A percentile compares a stretch with the other conserved stretches of the same genome.
phyloP scores from a whole-genome alignment of 2,797 vertebrate genomes.

The Bradypodion ventrale region DNA sequence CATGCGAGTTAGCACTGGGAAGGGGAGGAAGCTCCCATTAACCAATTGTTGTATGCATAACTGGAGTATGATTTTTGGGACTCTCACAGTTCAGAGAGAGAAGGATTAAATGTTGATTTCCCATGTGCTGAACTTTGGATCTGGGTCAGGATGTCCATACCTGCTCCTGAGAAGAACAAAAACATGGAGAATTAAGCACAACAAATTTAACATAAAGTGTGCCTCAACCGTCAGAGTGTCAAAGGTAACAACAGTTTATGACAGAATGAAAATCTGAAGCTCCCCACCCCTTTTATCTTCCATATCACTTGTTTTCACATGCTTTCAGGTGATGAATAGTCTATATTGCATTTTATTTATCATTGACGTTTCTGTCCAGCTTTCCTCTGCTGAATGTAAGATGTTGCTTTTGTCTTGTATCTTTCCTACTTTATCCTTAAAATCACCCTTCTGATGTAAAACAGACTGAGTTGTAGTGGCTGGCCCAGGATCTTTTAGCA shows the following conservation, averaged over 20 bases:
- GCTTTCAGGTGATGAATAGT: neutral
- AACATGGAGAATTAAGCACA: neutral
- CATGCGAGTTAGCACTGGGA: neutral
- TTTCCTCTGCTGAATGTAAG: neutral
- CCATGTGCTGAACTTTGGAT: neutral
- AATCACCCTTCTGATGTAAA: neutral
- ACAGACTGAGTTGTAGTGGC: too few species aligned
- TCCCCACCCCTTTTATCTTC: neutral
- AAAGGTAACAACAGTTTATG: neutral
- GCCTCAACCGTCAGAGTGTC: neutral
- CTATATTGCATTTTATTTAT: neutral
- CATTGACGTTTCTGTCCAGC: neutral
- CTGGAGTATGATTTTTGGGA: neutral
- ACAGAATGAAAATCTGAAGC: too few species aligned
- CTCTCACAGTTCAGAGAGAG: neutral
- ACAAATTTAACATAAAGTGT: neutral
- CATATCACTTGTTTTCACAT: neutral
- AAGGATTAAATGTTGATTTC: neutral
- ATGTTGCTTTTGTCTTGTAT: neutral
- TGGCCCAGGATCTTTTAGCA: too few species aligned
- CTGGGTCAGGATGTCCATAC: neutral
- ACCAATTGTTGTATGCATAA: neutral
- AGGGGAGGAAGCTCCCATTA: neutral
- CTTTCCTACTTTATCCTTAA: neutral
- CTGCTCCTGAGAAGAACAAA: neutral